phyloP scores from a whole-genome alignment of 2,888 invertebrate species.

The Ectemnius continuus region DNA sequence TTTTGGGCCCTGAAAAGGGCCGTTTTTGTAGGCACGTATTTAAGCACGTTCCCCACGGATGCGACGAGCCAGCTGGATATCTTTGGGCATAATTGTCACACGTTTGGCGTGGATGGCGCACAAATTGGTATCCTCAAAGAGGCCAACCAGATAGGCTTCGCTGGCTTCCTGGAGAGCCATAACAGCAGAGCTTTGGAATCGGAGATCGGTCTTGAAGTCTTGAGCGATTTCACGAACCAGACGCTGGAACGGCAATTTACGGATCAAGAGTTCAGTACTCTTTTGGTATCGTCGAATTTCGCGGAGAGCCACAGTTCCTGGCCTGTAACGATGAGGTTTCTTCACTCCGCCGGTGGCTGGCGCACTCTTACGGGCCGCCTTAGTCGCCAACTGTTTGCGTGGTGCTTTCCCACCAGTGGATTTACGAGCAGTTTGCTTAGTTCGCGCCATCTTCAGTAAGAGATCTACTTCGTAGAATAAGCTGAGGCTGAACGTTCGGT shows the following conservation, averaged over 20 bases:
- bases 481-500: neutral
- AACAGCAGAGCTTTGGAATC: conserved; percentile 86
- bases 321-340: conserved; percentile 82
- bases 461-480: neutral
- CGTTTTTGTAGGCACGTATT: conserved; percentile 21
- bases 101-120: conserved; percentile 88
- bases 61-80: conserved; percentile 80
- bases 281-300: conserved; percentile 88
- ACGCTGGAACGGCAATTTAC: conserved; percentile 86
- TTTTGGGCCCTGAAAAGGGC: conserved; percentile 52
- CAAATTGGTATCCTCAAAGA: conserved; percentile 88
- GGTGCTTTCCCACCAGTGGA: conserved; percentile 98
- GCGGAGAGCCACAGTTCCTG: conserved; percentile 84
- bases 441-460: conserved; percentile 89
- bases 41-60: conserved; percentile 49
- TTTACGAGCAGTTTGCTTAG: conserved; percentile 98
- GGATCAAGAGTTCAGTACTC: conserved; percentile 85
- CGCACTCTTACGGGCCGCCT: conserved; percentile 96
- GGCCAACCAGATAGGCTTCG: conserved; percentile 83
- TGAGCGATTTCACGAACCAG: conserved; percentile 87
- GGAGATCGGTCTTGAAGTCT: conserved; percentile 85
- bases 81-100: conserved; percentile 84
- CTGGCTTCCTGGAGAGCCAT: conserved; percentile 84
- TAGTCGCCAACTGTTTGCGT: conserved; percentile 94
- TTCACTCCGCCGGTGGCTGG: conserved; percentile 97